Percentiles rank a stretch among this genome's conserved stretches.
Evolutionary conservation across 2,888 invertebrate genomes (phyloP).

Genomic region (Nineta flava): DNA sequence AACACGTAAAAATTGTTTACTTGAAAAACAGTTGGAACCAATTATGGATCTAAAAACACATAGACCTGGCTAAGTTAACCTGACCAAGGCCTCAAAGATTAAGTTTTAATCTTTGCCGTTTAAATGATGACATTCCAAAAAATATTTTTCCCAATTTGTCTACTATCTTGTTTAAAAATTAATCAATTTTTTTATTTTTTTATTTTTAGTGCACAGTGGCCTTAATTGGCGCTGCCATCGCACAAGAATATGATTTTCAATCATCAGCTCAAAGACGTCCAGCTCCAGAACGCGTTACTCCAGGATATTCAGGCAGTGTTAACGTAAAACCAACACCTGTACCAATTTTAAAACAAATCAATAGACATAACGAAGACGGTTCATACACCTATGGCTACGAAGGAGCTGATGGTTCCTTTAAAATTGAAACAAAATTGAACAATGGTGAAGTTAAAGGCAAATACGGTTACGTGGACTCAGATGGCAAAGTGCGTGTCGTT

Average conservation of each 20-base stretch:
- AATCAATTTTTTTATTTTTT: no score
- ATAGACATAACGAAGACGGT: constrained; percentile 78
- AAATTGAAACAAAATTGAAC: constrained; percentile 72
- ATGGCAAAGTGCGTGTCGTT: constrained; percentile 63
- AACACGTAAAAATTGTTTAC: no score
- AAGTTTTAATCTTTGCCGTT: no score
- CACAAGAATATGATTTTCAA: constrained; percentile 33
- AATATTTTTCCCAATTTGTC: no score
- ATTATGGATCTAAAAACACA: no score
- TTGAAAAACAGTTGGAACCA: no score
- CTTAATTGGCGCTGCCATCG: constrained; percentile 29
- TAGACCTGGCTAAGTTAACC: no score
- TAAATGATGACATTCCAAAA: no score
- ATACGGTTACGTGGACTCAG: constrained; percentile 76
- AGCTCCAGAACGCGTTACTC: constrained; percentile 25
- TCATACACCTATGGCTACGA: constrained; percentile 86
- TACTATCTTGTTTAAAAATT: no score
- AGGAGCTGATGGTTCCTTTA: constrained; percentile 75
- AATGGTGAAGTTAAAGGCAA: constrained; percentile 78
- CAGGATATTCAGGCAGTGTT: constrained; percentile 26
- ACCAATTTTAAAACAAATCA: constrained; percentile 74
- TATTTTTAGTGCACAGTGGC: constrained; percentile 21
- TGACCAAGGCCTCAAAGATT: no score
- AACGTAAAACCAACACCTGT: constrained; percentile 44
- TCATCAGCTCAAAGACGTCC: constrained; percentile 27